Conservation (phyloP, 2,888 invertebrate species). For the Tholera decimalis region DNA sequence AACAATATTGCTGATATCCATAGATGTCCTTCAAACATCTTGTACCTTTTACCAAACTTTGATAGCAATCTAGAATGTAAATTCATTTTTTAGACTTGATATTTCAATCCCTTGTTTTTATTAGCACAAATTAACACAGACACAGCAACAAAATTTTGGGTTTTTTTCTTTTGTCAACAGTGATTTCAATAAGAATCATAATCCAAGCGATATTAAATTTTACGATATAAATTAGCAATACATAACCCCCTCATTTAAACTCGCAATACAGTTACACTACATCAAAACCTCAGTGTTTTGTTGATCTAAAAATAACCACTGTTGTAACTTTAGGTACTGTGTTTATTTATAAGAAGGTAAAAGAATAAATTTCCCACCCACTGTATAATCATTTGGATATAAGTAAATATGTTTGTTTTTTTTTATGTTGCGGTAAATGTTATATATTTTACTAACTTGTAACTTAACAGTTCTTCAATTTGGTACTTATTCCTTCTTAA, state of each 20-base stretch:
- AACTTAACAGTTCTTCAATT: no score
- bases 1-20: neutral
- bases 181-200: neutral
- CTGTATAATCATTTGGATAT: neutral
- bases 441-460: no score
- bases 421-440: no score
- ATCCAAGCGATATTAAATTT: neutral
- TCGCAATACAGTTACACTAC: neutral
- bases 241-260: neutral
- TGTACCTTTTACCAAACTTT: slow-evolving; percentile 35
- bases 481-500: neutral
- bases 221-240: neutral
- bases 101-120: slow-evolving; percentile 14
- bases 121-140: neutral
- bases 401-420: no score
- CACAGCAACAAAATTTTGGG: neutral
- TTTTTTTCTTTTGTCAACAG: neutral
- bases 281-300: neutral
- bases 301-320: neutral
- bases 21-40: slow-evolving; percentile 51
- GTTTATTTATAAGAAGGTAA: neutral
- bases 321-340: neutral
- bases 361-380: no score
- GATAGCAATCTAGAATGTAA: slow-evolving; percentile 22
- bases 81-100: neutral